These are phyloP conservation scores for Campaea margaritaria DNA, from an alignment of 2,888 invertebrate species.

Conservation along the genomic window DNA sequence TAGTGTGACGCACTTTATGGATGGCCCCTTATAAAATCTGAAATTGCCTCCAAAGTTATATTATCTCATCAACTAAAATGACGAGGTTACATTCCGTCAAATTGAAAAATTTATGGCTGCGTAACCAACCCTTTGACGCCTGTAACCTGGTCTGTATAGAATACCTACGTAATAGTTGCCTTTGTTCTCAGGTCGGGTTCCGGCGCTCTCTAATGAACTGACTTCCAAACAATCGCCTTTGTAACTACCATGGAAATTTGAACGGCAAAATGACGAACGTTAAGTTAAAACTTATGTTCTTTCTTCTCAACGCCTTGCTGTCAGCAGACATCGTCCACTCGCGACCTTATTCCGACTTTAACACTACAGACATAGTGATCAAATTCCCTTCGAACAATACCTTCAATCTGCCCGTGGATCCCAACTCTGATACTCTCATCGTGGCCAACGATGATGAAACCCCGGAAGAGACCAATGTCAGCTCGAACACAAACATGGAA, in stretches of 20 bases:
- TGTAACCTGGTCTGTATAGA: constrained; percentile 7
- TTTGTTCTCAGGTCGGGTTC: constrained; percentile 58
- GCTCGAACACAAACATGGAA: constrained; percentile 69
- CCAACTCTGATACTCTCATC: constrained; percentile 74
- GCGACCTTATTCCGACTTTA: constrained; percentile 65
- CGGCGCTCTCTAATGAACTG: constrained; percentile 44
- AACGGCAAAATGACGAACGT: constrained; percentile 75
- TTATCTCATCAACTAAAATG: constrained; percentile 4
- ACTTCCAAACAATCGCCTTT: constrained; percentile 36
- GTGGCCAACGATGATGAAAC: constrained; percentile 68
- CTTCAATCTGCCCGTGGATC: constrained; percentile 71
- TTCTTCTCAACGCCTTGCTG: constrained; percentile 69
- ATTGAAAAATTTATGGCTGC: not conserved
- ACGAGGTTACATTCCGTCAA: not conserved
- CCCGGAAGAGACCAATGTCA: constrained; percentile 66
- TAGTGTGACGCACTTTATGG: too few relatives aligned
- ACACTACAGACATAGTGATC: constrained; percentile 57
- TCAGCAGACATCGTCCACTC: constrained; percentile 73
- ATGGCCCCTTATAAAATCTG: not conserved
- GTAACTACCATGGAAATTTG: constrained; percentile 57
- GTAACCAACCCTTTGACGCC: not conserved
- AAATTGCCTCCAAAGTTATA: constrained; percentile 9
- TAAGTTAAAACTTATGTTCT: constrained; percentile 80
- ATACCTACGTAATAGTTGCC: constrained; percentile 45
- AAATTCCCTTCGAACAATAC: constrained; percentile 67